Evolutionary conservation across 53 echinoderm and acorn worm genomes (phyloP), one percentile per base, ranked within the genome.

Genomic region (Echinometra lucunter): DNA sequence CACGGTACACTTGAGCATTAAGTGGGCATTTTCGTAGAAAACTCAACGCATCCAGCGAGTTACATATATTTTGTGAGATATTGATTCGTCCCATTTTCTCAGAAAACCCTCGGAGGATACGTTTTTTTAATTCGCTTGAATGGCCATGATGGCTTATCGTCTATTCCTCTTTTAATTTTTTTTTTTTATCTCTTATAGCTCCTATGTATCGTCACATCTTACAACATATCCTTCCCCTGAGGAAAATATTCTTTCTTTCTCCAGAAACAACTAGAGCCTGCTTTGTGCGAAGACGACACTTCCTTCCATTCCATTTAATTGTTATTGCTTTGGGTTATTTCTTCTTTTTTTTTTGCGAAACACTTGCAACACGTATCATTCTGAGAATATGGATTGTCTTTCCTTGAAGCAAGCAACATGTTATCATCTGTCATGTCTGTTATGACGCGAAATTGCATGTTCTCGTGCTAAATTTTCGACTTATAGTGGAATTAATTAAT

Each of bases 271-370:
- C 9, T 47, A 17, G 81, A 81, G 23, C 49, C 49, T 27, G 49
- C 49, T 85, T 85, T n/a, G 85, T 28, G 30, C 0, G 12, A 47
- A 5, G 53, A 30, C 2, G 13, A 53, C 49, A 85, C 85, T 28
- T 85, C 28, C 28, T 85, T 49, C 49, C 27, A 53, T 85, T n/a
- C n/a, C 53, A 85, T 28, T 8, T 85, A 85, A 85, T 85, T 85
- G 85, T 30, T 85, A 85, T 47, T 49, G 85, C 85, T 28, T 47
- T 45, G 49, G 85, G 85, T 44, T 53, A 23, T 7, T 82, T n/a
- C n/a, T n/a, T n/a, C n/a, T n/a, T n/a, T n/a, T n/a, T n/a, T n/a
- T 44, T 82, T 82, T 6, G 18, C 49, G 30, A 85, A 85, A 49
- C 3, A 49, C n/a, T 85, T 85, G 19, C 8, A 49, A 15, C 6